phyloP scores from a whole-genome alignment of 2,888 invertebrate species.

The Cinara cedri region DNA sequence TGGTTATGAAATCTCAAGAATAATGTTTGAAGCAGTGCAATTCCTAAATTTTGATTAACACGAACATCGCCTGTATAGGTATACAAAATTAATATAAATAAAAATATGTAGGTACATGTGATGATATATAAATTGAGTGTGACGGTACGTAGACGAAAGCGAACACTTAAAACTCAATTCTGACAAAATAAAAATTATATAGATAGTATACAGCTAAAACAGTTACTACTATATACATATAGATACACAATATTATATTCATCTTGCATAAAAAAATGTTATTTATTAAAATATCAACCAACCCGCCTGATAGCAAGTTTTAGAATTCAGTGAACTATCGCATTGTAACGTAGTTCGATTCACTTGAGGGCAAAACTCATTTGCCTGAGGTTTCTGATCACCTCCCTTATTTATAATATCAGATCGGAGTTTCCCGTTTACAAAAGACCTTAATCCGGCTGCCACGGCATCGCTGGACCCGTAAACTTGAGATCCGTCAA shows the following conservation, averaged over 20 bases:
- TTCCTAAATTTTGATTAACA: constrained; percentile 43
- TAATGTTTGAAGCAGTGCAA: constrained; percentile 35
- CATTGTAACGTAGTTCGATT: constrained; percentile 29
- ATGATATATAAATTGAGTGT: too few species aligned
- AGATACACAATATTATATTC: too few species aligned
- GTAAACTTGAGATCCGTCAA: constrained; percentile 55
- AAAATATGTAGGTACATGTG: neutral
- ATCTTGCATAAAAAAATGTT: neutral
- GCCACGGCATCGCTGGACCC: constrained; percentile 46
- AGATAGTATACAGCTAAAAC: too few species aligned
- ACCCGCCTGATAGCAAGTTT: constrained; percentile 37
- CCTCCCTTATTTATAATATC: neutral
- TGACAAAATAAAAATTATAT: too few species aligned
- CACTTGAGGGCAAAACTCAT: constrained; percentile 45
- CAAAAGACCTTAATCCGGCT: constrained; percentile 23
- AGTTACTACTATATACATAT: too few species aligned
- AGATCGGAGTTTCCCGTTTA: constrained; percentile 44
- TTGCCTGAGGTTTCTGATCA: neutral
- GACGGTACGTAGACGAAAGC: too few species aligned
- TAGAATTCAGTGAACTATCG: constrained; percentile 29
- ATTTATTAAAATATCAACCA: neutral
- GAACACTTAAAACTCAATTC: too few species aligned
- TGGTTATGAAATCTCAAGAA: constrained; percentile 45
- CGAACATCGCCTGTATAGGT: constrained; percentile 34
- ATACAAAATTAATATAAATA: neutral